phyloP scores from a whole-genome alignment of 2,888 invertebrate species.

The Cosmia trapezina region DNA sequence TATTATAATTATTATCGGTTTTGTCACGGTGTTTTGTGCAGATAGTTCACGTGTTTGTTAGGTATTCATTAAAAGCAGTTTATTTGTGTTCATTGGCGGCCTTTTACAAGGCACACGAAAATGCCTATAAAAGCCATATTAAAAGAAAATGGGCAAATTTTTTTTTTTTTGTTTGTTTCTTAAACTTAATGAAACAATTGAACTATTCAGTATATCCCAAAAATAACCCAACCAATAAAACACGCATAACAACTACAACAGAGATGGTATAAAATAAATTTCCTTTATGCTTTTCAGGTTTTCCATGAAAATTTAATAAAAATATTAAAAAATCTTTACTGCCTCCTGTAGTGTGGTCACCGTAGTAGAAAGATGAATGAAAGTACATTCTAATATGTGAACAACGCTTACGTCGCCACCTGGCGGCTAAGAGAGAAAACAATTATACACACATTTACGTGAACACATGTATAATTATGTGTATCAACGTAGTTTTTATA shows the following conservation, averaged over 20 bases:
- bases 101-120: neutral
- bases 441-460: slow-evolving; percentile 49
- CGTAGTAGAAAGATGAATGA: slow-evolving; percentile 73
- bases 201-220: no score
- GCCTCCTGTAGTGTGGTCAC: slow-evolving; percentile 61
- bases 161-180: neutral
- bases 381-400: slow-evolving; percentile 72
- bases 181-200: no score
- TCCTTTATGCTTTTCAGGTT: neutral
- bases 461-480: slow-evolving; percentile 19
- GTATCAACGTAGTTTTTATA: slow-evolving; percentile 19
- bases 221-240: no score
- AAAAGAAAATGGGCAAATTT: neutral
- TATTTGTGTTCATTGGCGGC: neutral
- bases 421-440: slow-evolving; percentile 57
- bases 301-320: neutral
- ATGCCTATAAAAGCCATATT: neutral
- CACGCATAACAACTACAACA: no score
- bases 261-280: no score
- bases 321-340: neutral
- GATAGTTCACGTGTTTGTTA: neutral
- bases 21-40: neutral
- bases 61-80: neutral
- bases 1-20: neutral
- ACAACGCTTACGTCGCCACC: slow-evolving; percentile 52